Evolutionary conservation across 2,888 invertebrate species (phyloP), one percentile per base, ranked within the genome.

Genomic region (Allygus modestus): DNA sequence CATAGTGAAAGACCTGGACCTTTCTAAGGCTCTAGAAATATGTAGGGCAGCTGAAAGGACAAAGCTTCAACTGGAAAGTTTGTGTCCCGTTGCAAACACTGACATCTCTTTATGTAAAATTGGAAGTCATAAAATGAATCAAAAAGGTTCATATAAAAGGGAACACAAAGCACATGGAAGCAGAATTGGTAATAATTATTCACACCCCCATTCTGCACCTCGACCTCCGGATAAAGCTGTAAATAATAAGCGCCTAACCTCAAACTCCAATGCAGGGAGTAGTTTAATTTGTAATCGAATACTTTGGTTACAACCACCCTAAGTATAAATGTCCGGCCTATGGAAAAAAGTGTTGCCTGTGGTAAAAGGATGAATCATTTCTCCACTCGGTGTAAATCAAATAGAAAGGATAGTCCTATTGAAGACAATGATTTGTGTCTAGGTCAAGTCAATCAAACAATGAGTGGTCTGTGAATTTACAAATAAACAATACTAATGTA

Each of bases 11-110:
- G 43, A 79, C n/a, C 28, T 79, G 11, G 28, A 51, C 20, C 26
- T 79, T 11, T 17, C 20, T 23, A 54, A 54, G 11, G 54, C 54
- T 7, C 12, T 31, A 28, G 51, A 51, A 28, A 51, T 51, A 26
- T 54, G 54, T 31, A 20, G 79, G 12, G 79, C 46, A 5, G 79
- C 43, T 15, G 46, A 79, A 54, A 43, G 79, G 79, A 75, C 79
- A 31, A 79, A 79, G 51, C 11, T 28, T 28, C 79, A 79, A 31
- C 31, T 79, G 43, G 46, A 41, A 20, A 28, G 26, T 12, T 2
- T 79, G 11, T 79, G 79, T 79, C 31, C 79, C 23, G 20, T 61
- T 12, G 15, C 37, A 46, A 31, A n/a, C 31, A n/a, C 15, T 26
- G 54, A 79, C 1, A 28, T 15, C 7, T 17, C 26, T 12, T 15